Evolutionary conservation across 2,797 vertebrate species (phyloP), one percentile per base, ranked within the genome.

Genomic region (Echeneis naucrates): DNA sequence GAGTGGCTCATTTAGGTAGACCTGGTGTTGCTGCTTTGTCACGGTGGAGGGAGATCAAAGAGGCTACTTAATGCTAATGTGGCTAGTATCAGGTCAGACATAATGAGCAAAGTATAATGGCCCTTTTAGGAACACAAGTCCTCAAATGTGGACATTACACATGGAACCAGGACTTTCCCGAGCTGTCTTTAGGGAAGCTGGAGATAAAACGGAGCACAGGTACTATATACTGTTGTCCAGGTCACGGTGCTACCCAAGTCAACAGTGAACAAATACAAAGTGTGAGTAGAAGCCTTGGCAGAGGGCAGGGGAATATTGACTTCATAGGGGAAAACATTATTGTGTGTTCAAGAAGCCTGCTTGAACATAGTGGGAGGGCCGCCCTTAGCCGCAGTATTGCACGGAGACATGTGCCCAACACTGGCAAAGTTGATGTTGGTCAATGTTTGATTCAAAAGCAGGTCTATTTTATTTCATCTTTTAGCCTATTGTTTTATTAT

Each of bases 1-100:
- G 76, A 89, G 86, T 87, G 84, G 82, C 87, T 91, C 79, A 82
- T 92, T 92, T 91, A 88, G 69, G 77, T n/a, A 85, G 70, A 67
- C 81, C 80, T 83, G 76, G 80, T 88, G 83, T 72, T 89, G 77
- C 80, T 87, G 88, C 80, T 91, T 93, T 92, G 87, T 90, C 87
- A 87, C 82, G 87, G 82, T 87, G 76, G 80, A 84, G 81, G 84
- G 72, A 89, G 92, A 94, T 94, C 91, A 94, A 93, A 95, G 85
- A 76, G 77, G 72, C 74, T 83, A 76, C 80, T 85, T 87, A 86
- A 90, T 87, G 75, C 79, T 67, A 70, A 86, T 84, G 82, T 17
- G 62, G 79, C 66, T 86, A 66, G 75, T 56, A 58, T 82, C 71
- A 73, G 83, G 82, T 88, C 82, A 87, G 75, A 78, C 79, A 88